These are phyloP conservation scores for Morpho deidamia DNA, from an alignment of 2,888 invertebrate genomes.

Conservation along the genomic window DNA sequence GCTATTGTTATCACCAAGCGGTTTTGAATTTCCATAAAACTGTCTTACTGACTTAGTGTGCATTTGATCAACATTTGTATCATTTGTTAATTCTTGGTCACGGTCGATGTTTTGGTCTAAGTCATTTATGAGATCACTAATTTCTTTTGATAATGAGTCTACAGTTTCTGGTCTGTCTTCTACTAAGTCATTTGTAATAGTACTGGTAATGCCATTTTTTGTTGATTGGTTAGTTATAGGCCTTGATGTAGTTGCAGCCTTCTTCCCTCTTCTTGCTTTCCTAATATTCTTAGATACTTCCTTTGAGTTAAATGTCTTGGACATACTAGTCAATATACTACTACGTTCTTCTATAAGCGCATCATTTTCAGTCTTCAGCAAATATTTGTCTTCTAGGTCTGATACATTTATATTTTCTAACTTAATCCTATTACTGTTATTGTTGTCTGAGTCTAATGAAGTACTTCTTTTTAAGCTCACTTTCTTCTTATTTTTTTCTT, in stretches of 20 bases:
- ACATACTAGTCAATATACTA: constrained; percentile 76
- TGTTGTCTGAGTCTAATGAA: constrained; percentile 75
- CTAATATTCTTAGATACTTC: constrained; percentile 70
- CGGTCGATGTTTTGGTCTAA: constrained; percentile 63
- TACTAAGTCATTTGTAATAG: constrained; percentile 40
- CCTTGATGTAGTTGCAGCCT: constrained; percentile 51
- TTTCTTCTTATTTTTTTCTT: constrained; percentile 60
- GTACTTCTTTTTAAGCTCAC: constrained; percentile 75
- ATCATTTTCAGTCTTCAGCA: constrained; percentile 80
- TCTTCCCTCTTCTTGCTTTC: constrained; percentile 65
- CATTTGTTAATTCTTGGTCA: constrained; percentile 46
- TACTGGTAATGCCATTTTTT: constrained; percentile 35
- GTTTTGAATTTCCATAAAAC: constrained; percentile 59
- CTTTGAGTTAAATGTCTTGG: constrained; percentile 73
- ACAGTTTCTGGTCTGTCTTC: constrained; percentile 63
- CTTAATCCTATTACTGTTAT: constrained; percentile 74
- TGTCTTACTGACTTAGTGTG: constrained; percentile 56
- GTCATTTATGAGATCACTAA: constrained; percentile 66
- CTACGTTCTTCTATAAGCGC: constrained; percentile 71
- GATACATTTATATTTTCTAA: constrained; percentile 67
- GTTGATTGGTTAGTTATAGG: constrained; percentile 27
- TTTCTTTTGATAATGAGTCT: constrained; percentile 67
- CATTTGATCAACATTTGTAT: constrained; percentile 38
- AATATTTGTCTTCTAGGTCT: constrained; percentile 78
- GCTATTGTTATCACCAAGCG: constrained; percentile 54